These are phyloP conservation scores for Marasmarcha lunaedactyla DNA, from an alignment of 2,888 invertebrate genomes.

Conservation along the genomic window DNA sequence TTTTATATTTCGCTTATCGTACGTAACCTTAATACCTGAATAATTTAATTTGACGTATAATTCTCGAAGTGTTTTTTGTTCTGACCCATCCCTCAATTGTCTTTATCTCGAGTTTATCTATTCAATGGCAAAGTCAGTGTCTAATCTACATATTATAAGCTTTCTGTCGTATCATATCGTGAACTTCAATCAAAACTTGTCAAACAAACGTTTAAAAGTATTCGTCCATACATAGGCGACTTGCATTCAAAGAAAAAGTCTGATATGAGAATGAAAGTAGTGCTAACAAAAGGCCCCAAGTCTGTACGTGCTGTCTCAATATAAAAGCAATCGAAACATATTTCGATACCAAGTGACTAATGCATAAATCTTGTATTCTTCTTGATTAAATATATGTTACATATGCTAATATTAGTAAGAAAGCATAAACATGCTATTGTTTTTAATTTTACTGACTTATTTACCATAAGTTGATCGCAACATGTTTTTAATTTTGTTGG, in stretches of 20 bases:
- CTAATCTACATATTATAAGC: conserved; percentile 13
- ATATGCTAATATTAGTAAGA: conserved; percentile 29
- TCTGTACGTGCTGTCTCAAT: no score
- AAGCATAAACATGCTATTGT: no score
- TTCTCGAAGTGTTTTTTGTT: neutral
- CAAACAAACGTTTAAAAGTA: conserved; percentile 15
- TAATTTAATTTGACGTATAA: no score
- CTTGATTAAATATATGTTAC: conserved; percentile 15
- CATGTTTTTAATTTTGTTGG: no score
- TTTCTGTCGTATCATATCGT: conserved; percentile 13
- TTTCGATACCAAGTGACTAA: conserved; percentile 16
- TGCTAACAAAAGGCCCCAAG: no score
- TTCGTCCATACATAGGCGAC: neutral
- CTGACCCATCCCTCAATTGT: conserved; percentile 7
- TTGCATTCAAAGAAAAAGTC: no score
- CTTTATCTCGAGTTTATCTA: conserved; percentile 5
- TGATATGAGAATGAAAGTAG: no score
- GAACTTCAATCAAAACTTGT: conserved; percentile 17
- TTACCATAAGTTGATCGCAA: no score
- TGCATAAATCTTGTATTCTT: conserved; percentile 25
- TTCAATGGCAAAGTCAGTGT: conserved; percentile 5
- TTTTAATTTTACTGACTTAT: no score
- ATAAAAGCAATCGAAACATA: neutral
- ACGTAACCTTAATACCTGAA: no score
- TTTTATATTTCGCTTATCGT: no score